These are phyloP conservation scores for Psittacula cyanocephala DNA, from an alignment of 2,113 vertebrate species.

Conservation along the genomic window DNA sequence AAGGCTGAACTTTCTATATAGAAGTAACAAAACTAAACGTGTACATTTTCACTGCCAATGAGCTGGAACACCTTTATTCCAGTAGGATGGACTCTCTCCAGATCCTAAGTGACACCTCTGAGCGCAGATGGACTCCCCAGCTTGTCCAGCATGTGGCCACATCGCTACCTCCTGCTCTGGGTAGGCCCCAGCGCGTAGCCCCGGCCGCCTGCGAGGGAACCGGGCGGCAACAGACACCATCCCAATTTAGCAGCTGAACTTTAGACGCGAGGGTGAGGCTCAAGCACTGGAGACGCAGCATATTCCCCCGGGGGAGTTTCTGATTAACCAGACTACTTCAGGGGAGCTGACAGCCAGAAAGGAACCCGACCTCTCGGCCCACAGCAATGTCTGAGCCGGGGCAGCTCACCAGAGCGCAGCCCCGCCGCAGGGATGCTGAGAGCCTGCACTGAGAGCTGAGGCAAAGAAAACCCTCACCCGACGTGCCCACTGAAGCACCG, in stretches of 20 bases:
- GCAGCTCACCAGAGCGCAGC: no score
- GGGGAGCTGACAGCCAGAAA: rapidly evolving
- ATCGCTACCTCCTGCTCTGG: rapidly evolving
- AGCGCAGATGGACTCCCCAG: rapidly evolving
- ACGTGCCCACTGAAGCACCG: rapidly evolving
- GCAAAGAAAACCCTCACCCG: rapidly evolving
- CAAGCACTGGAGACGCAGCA: neutral
- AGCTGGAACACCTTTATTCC: neutral
- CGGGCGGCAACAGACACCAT: rapidly evolving
- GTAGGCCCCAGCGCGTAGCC: rapidly evolving
- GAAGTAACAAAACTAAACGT: neutral
- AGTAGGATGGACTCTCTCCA: no score
- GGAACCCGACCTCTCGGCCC: no score
- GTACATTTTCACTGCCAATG: rapidly evolving
- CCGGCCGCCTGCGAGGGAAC: neutral
- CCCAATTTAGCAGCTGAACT: neutral
- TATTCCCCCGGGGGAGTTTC: neutral
- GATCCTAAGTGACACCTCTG: neutral
- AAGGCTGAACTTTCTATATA: neutral
- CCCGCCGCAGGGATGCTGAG: no score
- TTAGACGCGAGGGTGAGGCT: neutral
- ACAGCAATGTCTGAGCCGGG: no score
- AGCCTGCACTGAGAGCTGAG: rapidly evolving
- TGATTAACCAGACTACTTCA: neutral
- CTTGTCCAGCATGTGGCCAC: neutral